phyloP scores from a whole-genome alignment of 2,888 invertebrate genomes.

The Acanthopleura granulata region DNA sequence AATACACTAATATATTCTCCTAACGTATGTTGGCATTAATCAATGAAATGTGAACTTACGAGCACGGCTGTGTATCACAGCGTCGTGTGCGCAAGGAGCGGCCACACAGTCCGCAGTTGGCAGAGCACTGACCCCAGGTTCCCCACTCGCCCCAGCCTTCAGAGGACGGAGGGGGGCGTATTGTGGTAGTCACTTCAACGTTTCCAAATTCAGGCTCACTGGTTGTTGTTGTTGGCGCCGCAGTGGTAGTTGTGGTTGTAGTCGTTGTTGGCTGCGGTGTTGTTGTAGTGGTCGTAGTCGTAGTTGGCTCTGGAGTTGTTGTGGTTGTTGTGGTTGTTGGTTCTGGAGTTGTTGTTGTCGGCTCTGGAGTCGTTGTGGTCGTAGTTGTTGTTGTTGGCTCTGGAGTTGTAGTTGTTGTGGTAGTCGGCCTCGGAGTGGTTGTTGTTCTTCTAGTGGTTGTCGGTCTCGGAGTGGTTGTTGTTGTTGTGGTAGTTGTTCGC shows the following conservation, averaged over 20 bases:
- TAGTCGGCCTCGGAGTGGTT: not conserved
- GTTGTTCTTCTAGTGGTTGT: not conserved
- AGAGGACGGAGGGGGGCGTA: not conserved
- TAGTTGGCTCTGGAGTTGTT: slow-evolving; percentile 1
- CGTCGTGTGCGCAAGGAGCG: not conserved
- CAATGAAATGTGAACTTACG: not conserved
- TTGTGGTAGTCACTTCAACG: not conserved
- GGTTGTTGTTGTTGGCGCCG: not conserved
- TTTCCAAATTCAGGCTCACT: not conserved
- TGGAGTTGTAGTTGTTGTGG: not conserved
- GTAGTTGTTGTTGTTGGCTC: not conserved
- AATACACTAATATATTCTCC: not conserved
- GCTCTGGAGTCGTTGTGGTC: slow-evolving; percentile 6
- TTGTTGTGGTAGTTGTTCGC: not conserved
- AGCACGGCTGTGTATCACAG: not conserved
- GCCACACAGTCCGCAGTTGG: not conserved
- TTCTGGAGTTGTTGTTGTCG: not conserved
- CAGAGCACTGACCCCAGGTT: not conserved
- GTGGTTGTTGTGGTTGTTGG: not conserved
- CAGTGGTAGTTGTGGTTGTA: slow-evolving; percentile 11
- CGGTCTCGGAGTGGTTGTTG: not conserved
- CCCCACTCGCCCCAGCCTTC: slow-evolving; percentile 12
- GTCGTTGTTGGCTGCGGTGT: not conserved
- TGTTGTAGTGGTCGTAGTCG: not conserved
- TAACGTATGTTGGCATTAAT: too few relatives aligned